Percentiles rank a stretch among this genome's conserved stretches.
Evolutionary conservation across 2,888 invertebrate species (phyloP).

Genomic region (Furcula furcula): DNA sequence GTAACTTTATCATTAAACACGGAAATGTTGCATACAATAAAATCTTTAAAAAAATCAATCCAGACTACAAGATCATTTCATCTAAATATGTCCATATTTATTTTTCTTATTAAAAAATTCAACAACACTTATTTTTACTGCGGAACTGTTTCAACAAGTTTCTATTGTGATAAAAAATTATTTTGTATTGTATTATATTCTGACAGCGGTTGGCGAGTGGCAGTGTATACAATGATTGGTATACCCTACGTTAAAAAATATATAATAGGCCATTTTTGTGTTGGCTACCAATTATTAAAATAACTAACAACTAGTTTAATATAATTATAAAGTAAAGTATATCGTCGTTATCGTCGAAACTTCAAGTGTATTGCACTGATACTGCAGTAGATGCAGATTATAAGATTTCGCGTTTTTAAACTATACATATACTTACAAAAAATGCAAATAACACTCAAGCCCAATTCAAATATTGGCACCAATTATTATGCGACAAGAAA

Average conservation of each 20-base stretch:
- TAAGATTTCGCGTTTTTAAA: slow-evolving; percentile 40
- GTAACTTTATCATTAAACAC: slow-evolving; percentile 39
- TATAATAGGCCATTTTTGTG: slow-evolving; percentile 68
- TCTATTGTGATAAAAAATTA: slow-evolving; percentile 72
- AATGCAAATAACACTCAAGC: slow-evolving; percentile 32
- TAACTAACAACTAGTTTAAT: slow-evolving; percentile 47
- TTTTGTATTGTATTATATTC: slow-evolving; percentile 33
- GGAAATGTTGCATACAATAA: slow-evolving; percentile 65
- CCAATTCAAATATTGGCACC: slow-evolving; percentile 19
- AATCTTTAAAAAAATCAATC: slow-evolving; percentile 78
- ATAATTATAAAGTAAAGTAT: slow-evolving; percentile 57
- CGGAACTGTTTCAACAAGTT: slow-evolving; percentile 78
- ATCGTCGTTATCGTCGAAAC: slow-evolving; percentile 53
- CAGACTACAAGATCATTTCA: slow-evolving; percentile 81
- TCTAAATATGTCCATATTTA: slow-evolving; percentile 76
- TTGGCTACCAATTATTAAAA: slow-evolving; percentile 79
- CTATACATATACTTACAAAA: slow-evolving; percentile 53
- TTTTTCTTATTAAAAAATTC: slow-evolving; percentile 72
- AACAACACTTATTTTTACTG: slow-evolving; percentile 79
- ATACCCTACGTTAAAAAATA: slow-evolving; percentile 46
- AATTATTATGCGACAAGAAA: neutral
- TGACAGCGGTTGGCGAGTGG: slow-evolving; percentile 79
- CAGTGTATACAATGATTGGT: slow-evolving; percentile 57
- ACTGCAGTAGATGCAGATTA: slow-evolving; percentile 61
- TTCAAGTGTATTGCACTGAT: slow-evolving; percentile 72